These are phyloP conservation scores for Tachuris rubrigastra DNA, from an alignment of 2,113 vertebrate species.

Conservation along the genomic window DNA sequence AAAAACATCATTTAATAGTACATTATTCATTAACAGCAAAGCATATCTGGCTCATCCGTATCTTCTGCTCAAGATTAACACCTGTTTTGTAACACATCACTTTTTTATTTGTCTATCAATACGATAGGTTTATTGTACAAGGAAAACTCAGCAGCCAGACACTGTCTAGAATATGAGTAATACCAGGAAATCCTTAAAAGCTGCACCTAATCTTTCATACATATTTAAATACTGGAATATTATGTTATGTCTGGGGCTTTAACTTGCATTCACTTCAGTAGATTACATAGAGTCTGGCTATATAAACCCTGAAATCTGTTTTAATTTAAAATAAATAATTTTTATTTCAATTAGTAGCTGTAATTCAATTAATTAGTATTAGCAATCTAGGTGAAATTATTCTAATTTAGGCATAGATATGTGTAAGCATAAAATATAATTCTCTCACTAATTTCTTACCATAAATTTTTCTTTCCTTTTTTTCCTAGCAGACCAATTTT, in stretches of 20 bases:
- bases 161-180: slow-evolving; percentile 53
- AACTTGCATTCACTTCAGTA: background rate
- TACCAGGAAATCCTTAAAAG: slow-evolving; percentile 60
- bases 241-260: background rate
- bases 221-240: slow-evolving; percentile 56
- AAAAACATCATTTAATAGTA: background rate
- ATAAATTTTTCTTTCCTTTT: background rate
- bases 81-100: background rate
- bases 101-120: background rate
- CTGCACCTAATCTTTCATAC: slow-evolving; percentile 46
- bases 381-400: background rate
- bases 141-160: slow-evolving; percentile 22
- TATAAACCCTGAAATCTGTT: background rate
- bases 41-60: background rate
- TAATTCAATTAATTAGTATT: background rate
- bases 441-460: background rate
- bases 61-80: background rate
- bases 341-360: background rate
- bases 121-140: background rate
- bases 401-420: background rate
- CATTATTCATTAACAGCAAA: background rate
- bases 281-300: background rate
- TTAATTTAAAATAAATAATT: background rate
- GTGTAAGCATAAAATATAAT: background rate
- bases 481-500: background rate